Evolutionary conservation across 2,113 vertebrate genomes (phyloP), one percentile per base, ranked within the genome.

Genomic region (Chloroceryle aenea): DNA sequence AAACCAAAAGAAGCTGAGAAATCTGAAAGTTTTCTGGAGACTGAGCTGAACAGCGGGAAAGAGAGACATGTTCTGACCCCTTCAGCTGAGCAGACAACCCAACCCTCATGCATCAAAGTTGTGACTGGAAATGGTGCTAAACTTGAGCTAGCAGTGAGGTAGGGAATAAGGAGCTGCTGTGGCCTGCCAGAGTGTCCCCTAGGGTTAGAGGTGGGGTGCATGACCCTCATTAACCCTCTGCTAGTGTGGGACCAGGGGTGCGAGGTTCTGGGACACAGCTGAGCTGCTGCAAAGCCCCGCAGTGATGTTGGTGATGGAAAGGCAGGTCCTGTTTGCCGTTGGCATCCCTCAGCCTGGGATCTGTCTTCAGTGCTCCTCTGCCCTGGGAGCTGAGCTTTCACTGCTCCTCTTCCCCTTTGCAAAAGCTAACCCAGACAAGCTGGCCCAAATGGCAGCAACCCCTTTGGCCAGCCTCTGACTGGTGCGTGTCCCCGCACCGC

Each of bases 21-120:
- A 40, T 66, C 7, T 5, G 3, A 30, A 3, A 32, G 4, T 71
- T 77, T 69, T 69, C 72, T 38, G 36, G 12, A 43, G 12, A 8
- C 0, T 13, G 23, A 63, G 58, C 5, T 25, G 8, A 66, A 9
- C 4, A 20, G 17, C 14, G 42, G 52, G 18, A 77, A 84, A 17
- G 10, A 32, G 61, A 42, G 34, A 40, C 5, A 10, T 68, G 43
- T 84, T 61, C 64, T 52, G 26, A 6, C 9, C 30, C 7, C 9
- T 78, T 10, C 27, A 45, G 68, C 30, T 56, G 71, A 12, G 4
- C 50, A 22, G 72, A 38, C 6, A 23, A 34, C 55, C 29, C 14
- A 23, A 34, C 55, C 29, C 14, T 22, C 0, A 0, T 4, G 9
- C 36, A 25, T 19, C 26, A 22, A 52, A n/a, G 12, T 48, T 58